Evolutionary conservation across 2,888 invertebrate species (phyloP).

Genomic region (Chesias legatella): DNA sequence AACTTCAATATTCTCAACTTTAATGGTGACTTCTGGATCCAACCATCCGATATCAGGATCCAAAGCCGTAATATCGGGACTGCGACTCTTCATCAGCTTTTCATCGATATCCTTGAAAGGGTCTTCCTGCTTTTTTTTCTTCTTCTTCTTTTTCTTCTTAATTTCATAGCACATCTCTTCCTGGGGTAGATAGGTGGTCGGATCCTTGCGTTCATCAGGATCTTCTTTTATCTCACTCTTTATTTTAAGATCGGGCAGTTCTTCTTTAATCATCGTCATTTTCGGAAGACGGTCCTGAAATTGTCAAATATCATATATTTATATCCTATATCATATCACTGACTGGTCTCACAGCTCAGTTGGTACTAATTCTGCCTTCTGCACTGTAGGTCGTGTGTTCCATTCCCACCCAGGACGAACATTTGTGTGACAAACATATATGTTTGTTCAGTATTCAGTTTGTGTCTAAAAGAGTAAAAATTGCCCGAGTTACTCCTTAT

Average conservation of each 20-base stretch:
- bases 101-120: conserved; percentile 57
- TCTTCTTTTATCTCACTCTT: conserved; percentile 26
- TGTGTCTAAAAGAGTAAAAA: too few relatives aligned
- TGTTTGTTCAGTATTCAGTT: too few relatives aligned
- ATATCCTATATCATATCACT: too few relatives aligned
- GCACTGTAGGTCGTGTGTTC: too few relatives aligned
- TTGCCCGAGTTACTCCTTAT: too few relatives aligned
- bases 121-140: conserved; percentile 57
- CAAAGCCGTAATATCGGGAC: conserved; percentile 31
- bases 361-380: too few relatives aligned
- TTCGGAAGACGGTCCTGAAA: conserved; percentile 1
- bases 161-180: conserved; percentile 70
- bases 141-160: conserved; percentile 67
- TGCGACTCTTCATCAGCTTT: conserved; percentile 17
- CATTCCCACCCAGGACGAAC: too few relatives aligned
- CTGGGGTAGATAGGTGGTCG: conserved; percentile 62
- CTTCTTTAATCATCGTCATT: conserved; percentile 19
- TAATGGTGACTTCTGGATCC: conserved; percentile 66
- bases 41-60: conserved; percentile 32
- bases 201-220: conserved; percentile 51
- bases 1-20: conserved; percentile 71
- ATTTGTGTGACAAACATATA: too few relatives aligned
- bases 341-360: too few relatives aligned
- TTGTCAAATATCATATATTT: too few relatives aligned
- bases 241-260: too few relatives aligned